Base-by-base conservation (phyloP, 2,797 vertebrate genomes). In the Pseudochaenichthys georgianus region DNA sequence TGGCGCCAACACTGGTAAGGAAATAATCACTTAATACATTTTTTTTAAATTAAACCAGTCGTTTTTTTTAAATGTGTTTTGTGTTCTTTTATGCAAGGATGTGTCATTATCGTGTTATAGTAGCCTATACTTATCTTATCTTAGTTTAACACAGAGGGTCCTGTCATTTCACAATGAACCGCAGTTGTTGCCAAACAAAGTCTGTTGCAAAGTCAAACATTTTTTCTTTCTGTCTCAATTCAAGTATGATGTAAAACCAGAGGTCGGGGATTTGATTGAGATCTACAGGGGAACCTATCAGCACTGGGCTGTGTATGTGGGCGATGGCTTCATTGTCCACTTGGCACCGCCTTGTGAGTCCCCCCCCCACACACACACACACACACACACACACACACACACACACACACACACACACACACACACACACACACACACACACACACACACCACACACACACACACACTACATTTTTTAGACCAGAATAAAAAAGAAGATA, bases 241-340 rank as follows among this genome's bases (percentile, higher is more conserved):
- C 16, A 70, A 95, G 91, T 87, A 85, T 77, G 89, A 95, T 1
- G 43, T 76, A 52, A 94, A 95, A 65, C 93, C 93, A 5, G 60
- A 95, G 53, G 72, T 15, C 1, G 96, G 96, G 2, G 96, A 96
- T 81, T 69, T 96, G 75, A 94, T 96, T 2, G 95, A 96, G 81
- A 93, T 96, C 54, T 90, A 85, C 63, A 87, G 95, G 9, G 83
- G 90, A 2, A 31, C 66, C 4, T 96, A 96, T 58, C 92, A 95
- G 57, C 96, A 96, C 83, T 96, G 95, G 95, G 95, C 90, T 3
- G 74, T 96, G 41, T 96, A 96, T 47, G 80, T 96, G 9, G 96
- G 95, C 0, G 77, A 95, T 2, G 95, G 93, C 48, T 94, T 61
- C 0, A 83, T 96, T 21, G 88, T 96, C 75, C 96, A 96, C 77